Percentiles rank a stretch among this genome's conserved stretches.
Conservation (phyloP, 2,113 vertebrate genomes). For the Chrysochloris asiatica region DNA sequence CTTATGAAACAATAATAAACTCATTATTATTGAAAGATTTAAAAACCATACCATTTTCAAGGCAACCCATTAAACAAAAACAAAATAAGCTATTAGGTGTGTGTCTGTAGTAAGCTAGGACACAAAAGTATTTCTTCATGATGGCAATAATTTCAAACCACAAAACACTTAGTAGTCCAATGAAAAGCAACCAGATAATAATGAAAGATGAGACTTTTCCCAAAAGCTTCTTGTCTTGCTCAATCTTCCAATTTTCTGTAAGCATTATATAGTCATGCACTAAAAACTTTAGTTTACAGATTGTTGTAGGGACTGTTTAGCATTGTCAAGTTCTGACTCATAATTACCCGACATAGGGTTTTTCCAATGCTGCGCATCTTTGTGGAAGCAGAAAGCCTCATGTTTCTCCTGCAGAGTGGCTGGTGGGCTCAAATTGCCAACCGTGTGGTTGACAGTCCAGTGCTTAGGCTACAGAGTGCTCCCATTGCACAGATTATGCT, state of each 20-base stretch:
- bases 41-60: constrained; percentile 41
- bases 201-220: neutral
- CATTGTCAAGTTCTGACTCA: too few species aligned
- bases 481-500: neutral
- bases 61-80: neutral
- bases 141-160: neutral
- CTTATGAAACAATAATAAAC: constrained; percentile 15
- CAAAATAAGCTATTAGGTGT: neutral
- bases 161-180: constrained; percentile 1
- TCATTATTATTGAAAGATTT: constrained; percentile 16
- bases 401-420: too few species aligned
- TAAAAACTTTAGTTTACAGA: neutral
- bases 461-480: too few species aligned
- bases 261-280: neutral
- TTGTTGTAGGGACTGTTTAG: too few species aligned
- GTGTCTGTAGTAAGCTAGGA: neutral
- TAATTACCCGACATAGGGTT: too few species aligned
- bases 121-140: neutral
- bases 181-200: constrained; percentile 2
- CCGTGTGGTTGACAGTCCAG: too few species aligned
- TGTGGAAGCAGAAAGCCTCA: too few species aligned
- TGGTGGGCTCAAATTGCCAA: too few species aligned
- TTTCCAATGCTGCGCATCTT: too few species aligned
- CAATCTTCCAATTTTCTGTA: constrained; percentile 8
- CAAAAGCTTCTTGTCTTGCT: neutral